Evolutionary conservation across 2,888 invertebrate species (phyloP), one percentile per base, ranked within the genome.

Genomic region (Pristionchus maxplancki): DNA sequence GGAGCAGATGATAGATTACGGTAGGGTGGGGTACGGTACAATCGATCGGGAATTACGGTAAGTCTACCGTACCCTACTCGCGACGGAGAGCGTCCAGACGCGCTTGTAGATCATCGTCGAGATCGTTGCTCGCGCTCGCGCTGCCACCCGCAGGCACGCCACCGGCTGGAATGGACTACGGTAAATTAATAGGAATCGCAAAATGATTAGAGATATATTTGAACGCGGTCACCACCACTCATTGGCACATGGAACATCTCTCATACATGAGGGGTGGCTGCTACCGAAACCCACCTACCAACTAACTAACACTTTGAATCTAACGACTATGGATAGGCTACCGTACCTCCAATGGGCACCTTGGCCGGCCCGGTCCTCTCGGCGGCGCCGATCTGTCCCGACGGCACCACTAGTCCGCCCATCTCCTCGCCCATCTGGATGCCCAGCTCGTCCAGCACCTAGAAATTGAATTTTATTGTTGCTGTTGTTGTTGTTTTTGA

Each of bases 381-480:
- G 37, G 89, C 90, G 8, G 92, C 93, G 0, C 96, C 96, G 20
- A 96, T 96, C 24, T 96, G 96, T 0, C 96, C 96, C 93, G 96
- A 96, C 1, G 98, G 98, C 37, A 64, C 58, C 11, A 40, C 62
- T 91, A 99, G 95, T 71, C 97, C 98, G 50, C 97, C 97, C 89
- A 99, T 96, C 95, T 97, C 97, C 95, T 98, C 98, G 90, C 96
- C 97, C 94, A 99, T 96, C 96, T 99, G 98, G 90, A 99, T 96
- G 50, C 99, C 99, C 92, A 99, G 96, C 96, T 99, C 99, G 95
- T 99, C 99, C 93, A 99, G 96, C 88, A 99, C 98, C 96, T 99
- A 98, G 48, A 40, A 9, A 37, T 20, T 67, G 11, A 58, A 20
- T 15, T n/a, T 48, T 40, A 84, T 37, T 89, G 34, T 28, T 89